phyloP scores from a whole-genome alignment of 2,888 invertebrate species.

The Drepana falcataria region DNA sequence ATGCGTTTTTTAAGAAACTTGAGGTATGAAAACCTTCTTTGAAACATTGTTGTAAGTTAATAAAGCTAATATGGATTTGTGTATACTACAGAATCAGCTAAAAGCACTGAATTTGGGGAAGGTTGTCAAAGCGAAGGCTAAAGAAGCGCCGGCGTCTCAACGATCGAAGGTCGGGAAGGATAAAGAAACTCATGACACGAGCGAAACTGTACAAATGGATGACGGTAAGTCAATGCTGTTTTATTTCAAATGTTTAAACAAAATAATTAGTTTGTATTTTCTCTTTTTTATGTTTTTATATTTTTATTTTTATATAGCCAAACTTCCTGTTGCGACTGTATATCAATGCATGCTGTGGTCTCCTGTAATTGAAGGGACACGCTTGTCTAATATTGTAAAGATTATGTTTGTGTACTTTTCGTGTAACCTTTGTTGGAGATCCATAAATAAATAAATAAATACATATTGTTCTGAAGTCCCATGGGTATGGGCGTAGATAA shows the following conservation, averaged over 20 bases:
- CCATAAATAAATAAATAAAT: too few relatives aligned
- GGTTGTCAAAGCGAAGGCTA: conserved; percentile 42
- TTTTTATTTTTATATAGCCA: too few relatives aligned
- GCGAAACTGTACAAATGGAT: conserved; percentile 31
- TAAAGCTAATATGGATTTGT: background rate
- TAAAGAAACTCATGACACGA: conserved; percentile 46
- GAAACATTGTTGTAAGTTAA: background rate
- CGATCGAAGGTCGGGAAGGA: conserved; percentile 54
- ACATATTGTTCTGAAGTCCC: conserved; percentile 32
- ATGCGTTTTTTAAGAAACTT: conserved; percentile 63
- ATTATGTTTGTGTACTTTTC: too few relatives aligned
- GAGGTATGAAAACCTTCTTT: conserved; percentile 44
- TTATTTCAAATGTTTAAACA: too few relatives aligned
- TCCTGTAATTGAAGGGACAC: too few relatives aligned
- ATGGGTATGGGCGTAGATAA: background rate
- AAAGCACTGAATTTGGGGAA: conserved; percentile 65
- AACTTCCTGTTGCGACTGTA: too few relatives aligned
- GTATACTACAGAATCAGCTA: conserved; percentile 55
- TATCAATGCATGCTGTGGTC: too few relatives aligned
- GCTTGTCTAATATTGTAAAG: too few relatives aligned
- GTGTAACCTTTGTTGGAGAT: too few relatives aligned
- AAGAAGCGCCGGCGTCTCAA: conserved; percentile 51
- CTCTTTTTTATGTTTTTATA: too few relatives aligned
- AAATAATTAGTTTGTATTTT: too few relatives aligned
- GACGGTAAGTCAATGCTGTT: conserved; percentile 40